Evolutionary conservation across 2,888 invertebrate genomes (phyloP).

Genomic region (Pachymerium ferrugineum): DNA sequence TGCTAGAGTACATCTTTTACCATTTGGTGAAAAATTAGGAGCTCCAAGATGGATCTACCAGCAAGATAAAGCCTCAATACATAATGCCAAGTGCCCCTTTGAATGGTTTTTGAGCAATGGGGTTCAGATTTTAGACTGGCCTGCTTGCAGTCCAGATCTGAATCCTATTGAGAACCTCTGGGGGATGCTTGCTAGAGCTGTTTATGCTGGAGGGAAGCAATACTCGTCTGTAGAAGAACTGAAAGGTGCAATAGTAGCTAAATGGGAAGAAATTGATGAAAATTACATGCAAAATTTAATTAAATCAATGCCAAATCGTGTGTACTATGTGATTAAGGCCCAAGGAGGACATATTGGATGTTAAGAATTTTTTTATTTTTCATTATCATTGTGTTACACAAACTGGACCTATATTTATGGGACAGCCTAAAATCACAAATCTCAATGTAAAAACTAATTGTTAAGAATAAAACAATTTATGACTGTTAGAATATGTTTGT

Average conservation of each 20-base stretch:
- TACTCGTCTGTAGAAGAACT: background rate
- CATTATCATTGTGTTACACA: too few relatives aligned
- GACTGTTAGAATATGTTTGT: too few relatives aligned
- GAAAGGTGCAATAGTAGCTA: background rate
- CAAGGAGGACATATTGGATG: too few relatives aligned
- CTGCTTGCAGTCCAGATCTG: background rate
- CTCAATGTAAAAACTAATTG: too few relatives aligned
- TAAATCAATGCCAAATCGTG: background rate
- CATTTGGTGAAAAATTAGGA: background rate
- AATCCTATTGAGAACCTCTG: slow-evolving; percentile 31
- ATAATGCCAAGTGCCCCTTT: background rate
- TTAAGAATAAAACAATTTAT: too few relatives aligned
- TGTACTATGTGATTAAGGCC: background rate
- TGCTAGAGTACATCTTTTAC: background rate
- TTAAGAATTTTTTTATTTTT: too few relatives aligned
- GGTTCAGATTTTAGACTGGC: background rate
- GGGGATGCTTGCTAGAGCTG: background rate
- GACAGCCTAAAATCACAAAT: too few relatives aligned
- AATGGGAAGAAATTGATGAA: background rate
- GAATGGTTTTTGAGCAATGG: slow-evolving; percentile 15
- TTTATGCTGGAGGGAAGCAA: background rate
- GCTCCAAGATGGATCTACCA: background rate
- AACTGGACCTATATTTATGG: too few relatives aligned
- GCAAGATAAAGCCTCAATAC: background rate
- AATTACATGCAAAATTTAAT: background rate